Conservation (phyloP, 2,888 invertebrate genomes). For the Euclidia mi region DNA sequence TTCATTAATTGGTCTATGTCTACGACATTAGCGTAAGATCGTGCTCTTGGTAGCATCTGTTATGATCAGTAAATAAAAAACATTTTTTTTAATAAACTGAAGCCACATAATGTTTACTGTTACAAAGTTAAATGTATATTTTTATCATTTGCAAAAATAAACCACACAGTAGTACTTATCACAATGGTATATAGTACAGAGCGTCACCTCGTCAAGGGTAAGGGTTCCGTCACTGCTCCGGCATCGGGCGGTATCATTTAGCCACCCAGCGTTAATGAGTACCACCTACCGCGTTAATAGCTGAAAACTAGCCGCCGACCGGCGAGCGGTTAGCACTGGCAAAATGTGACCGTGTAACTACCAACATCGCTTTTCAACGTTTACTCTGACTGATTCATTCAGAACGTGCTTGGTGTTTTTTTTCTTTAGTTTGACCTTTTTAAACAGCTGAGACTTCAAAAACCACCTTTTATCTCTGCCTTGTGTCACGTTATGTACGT, state of each 20-base stretch:
- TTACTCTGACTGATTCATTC: conserved; percentile 39
- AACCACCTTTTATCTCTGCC: too few relatives aligned
- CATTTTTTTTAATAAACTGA: too few relatives aligned
- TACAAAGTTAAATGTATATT: background rate
- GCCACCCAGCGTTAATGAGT: conserved; percentile 84
- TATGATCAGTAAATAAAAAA: too few relatives aligned
- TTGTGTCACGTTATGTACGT: too few relatives aligned
- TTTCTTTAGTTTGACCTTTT: too few relatives aligned
- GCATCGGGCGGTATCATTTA: conserved; percentile 79
- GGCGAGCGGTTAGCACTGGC: conserved; percentile 70
- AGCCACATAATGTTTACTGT: too few relatives aligned
- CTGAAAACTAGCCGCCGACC: conserved; percentile 86
- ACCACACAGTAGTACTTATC: conserved; percentile 13
- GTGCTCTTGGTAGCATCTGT: too few relatives aligned
- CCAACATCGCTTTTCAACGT: conserved; percentile 55
- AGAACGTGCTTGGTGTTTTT: conserved; percentile 10
- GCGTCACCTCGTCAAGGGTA: conserved; percentile 61
- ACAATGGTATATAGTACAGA: conserved; percentile 26
- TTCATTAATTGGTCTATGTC: too few relatives aligned
- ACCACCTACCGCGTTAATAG: conserved; percentile 87
- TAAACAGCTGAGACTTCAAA: too few relatives aligned
- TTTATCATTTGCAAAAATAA: background rate
- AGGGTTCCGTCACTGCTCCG: conserved; percentile 57
- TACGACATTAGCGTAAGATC: too few relatives aligned
- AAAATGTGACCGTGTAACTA: conserved; percentile 63